Evolutionary conservation across 53 echinoderm and acorn worm genomes (phyloP), one percentile per base, ranked within the genome.

Genomic region (Stichopus horrens): DNA sequence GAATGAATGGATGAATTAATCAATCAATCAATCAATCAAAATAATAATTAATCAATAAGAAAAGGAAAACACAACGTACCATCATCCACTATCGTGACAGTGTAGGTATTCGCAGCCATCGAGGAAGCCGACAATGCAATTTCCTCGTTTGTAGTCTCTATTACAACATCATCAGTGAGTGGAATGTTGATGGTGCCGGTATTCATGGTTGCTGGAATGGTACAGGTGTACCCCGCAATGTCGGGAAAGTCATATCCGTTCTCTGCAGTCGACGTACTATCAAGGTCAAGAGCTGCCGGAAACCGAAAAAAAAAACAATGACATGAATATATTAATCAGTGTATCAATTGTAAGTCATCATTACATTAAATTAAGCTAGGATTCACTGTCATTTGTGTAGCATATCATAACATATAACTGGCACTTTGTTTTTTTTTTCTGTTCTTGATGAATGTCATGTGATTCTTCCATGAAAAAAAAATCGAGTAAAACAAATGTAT

Each of bases 141-240:
- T 20, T 16, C 71, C 7, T 16, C 71, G 1, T 5, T 20, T 16
- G 16, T 16, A 0, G n/a, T 53, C 16, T 81, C 81, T 4, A 81
- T 81, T 21, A 18, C 81, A 51, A 81, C 9, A 56, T 81, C 81
- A 57, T 81, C 81, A n/a, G 0, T 16, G 16, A 81, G 18, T 21
- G 81, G 81, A 20, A 81, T 58, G 57, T 57, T 57, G 5, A 81
- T 57, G 7, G 58, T 5, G 7, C 81, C 81, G 22, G 58, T 8
- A 11, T 5, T 58, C 22, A 8, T 22, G 16, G 57, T 58, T n/a
- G 81, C 81, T 23, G 55, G 10, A 21, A 81, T 81, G 13, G 81
- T 81, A 22, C 81, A 81, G 20, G 81, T 54, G 22, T 81, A 81
- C 19, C 7, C 81, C 56, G 81, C 9, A 58, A 81, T 22, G 8